Conservation (phyloP, 2,888 invertebrate genomes). For the Quadriops clusia region DNA sequence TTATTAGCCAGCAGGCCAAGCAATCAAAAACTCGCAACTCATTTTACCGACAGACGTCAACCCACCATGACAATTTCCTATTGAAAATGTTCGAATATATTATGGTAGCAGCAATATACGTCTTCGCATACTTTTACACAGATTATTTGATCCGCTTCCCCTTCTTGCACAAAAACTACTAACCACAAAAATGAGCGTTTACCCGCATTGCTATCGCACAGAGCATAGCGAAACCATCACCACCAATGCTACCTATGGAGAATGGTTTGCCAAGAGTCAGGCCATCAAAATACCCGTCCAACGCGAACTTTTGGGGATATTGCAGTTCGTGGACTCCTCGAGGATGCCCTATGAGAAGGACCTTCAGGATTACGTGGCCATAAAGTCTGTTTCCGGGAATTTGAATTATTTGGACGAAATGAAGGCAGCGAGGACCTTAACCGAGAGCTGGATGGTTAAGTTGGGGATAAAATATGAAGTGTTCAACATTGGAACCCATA, state of each 20-base stretch:
- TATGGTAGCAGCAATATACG: slow-evolving; percentile 29
- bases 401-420: slow-evolving; percentile 26
- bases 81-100: slow-evolving; percentile 28
- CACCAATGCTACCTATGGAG: slow-evolving; percentile 31
- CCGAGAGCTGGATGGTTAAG: slow-evolving; percentile 31
- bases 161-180: slow-evolving; percentile 24
- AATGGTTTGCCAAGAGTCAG: slow-evolving; percentile 25
- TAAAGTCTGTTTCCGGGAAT: slow-evolving; percentile 32
- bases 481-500: slow-evolving; percentile 30
- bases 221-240: slow-evolving; percentile 35
- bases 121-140: slow-evolving; percentile 32
- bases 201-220: slow-evolving; percentile 32
- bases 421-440: slow-evolving; percentile 28
- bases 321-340: slow-evolving; percentile 34
- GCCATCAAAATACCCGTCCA: slow-evolving; percentile 31
- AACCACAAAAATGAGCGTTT: slow-evolving; percentile 27
- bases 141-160: slow-evolving; percentile 31
- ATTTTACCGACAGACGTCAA: too few relatives aligned
- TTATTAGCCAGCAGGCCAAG: too few relatives aligned
- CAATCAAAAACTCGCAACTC: too few relatives aligned
- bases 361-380: slow-evolving; percentile 29
- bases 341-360: slow-evolving; percentile 26
- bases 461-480: slow-evolving; percentile 34
- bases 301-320: slow-evolving; percentile 29
- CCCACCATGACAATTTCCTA: too few relatives aligned